Percentiles rank a stretch among this genome's conserved stretches.
Conservation (phyloP, 2,113 vertebrate species). For the Mastomys coucha region DNA sequence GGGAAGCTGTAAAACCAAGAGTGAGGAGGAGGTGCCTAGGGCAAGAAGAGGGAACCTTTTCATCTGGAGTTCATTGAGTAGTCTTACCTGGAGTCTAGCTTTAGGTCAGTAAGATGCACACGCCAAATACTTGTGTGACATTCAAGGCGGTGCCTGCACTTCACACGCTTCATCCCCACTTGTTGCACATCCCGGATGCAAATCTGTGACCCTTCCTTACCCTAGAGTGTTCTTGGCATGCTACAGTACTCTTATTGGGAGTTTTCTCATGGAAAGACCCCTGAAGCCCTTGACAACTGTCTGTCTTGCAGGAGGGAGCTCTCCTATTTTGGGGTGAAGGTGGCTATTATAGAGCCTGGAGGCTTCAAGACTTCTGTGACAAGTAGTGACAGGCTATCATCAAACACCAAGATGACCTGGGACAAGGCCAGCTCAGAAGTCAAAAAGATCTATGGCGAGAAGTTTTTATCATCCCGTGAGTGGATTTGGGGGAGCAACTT, state of each 20-base stretch:
- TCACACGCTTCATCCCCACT: neutral
- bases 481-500: neutral
- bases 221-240: rapidly evolving
- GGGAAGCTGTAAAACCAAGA: neutral
- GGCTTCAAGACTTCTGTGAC: neutral
- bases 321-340: slow-evolving; percentile 90
- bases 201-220: too few species aligned
- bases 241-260: neutral
- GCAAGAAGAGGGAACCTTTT: too few species aligned
- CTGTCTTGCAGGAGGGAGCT: slow-evolving; percentile 88
- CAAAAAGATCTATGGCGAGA: slow-evolving; percentile 62
- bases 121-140: neutral
- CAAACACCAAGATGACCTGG: rapidly evolving
- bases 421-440: slow-evolving; percentile 33
- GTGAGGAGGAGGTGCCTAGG: rapidly evolving
- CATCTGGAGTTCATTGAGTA: neutral
- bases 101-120: neutral
- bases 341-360: slow-evolving; percentile 84
- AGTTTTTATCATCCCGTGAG: slow-evolving; percentile 1
- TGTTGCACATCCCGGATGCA: neutral
- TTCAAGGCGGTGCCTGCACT: neutral
- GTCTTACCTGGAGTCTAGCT: rapidly evolving
- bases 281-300: neutral
- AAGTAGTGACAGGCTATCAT: rapidly evolving
- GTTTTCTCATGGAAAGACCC: rapidly evolving